phyloP scores from a whole-genome alignment of 2,888 invertebrate species.

The Nephrotoma flavescens region DNA sequence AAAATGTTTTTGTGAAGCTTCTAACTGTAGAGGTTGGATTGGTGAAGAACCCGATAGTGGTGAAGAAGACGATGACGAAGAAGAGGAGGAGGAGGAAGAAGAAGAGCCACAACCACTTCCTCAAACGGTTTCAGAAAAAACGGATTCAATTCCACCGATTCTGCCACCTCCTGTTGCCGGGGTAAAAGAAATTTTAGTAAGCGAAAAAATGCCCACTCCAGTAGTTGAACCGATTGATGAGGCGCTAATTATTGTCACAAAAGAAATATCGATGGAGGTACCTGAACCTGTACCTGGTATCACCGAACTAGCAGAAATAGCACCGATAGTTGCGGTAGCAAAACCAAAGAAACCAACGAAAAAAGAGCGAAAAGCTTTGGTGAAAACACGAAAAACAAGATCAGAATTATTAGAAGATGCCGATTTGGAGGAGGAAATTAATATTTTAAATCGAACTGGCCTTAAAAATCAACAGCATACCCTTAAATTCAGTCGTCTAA shows the following conservation, averaged over 20 bases:
- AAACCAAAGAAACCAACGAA: constrained; percentile 28
- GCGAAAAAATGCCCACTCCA: neutral
- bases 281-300: neutral
- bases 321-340: neutral
- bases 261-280: neutral
- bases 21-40: constrained; percentile 87
- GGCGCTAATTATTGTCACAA: neutral
- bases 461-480: constrained; percentile 84
- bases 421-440: constrained; percentile 73
- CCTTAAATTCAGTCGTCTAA: constrained; percentile 72
- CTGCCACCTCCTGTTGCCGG: neutral
- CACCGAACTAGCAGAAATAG: neutral
- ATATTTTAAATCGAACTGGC: constrained; percentile 59
- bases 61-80: constrained; percentile 42
- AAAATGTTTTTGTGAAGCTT: constrained; percentile 83
- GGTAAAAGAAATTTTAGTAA: neutral
- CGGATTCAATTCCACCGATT: neutral
- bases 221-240: neutral
- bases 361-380: constrained; percentile 25
- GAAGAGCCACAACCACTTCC: constrained; percentile 9
- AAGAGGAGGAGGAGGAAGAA: constrained; percentile 32
- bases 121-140: neutral
- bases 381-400: constrained; percentile 32
- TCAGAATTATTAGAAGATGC: constrained; percentile 45
- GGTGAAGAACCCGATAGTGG: constrained; percentile 73